Evolutionary conservation across 2,797 vertebrate species (phyloP).

Genomic region (Hyperoplus lanceolatus): DNA sequence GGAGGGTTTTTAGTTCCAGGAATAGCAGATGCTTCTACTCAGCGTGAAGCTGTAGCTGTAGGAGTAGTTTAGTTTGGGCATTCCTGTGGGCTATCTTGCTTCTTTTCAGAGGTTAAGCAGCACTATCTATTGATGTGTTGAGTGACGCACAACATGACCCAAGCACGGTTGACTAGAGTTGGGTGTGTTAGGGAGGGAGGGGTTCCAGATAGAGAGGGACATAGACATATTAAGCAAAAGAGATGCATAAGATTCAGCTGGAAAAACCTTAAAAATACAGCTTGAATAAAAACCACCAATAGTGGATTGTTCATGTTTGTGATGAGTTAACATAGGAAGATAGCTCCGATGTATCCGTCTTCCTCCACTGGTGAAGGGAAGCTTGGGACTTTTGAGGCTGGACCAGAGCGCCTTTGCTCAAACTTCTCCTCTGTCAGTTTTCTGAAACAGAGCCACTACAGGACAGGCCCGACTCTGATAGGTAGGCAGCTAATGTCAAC

Average conservation of each 20-base stretch:
- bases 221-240: neutral
- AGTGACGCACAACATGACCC: slow-evolving; percentile 44
- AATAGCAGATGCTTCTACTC: slow-evolving; percentile 71
- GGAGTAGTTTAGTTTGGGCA: slow-evolving; percentile 63
- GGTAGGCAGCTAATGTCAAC: slow-evolving; percentile 73
- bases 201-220: neutral
- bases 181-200: neutral
- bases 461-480: slow-evolving; percentile 61
- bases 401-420: slow-evolving; percentile 40
- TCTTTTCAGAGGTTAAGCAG: slow-evolving; percentile 49
- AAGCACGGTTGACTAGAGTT: neutral
- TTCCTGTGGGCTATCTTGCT: slow-evolving; percentile 56
- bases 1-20: slow-evolving; percentile 51
- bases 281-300: neutral
- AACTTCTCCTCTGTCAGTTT: slow-evolving; percentile 49
- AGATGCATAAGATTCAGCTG: neutral
- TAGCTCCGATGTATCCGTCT: neutral
- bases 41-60: slow-evolving; percentile 44
- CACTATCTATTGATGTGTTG: slow-evolving; percentile 36
- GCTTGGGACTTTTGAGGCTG: slow-evolving; percentile 22
- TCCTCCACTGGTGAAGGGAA: neutral
- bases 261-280: neutral
- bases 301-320: neutral
- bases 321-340: neutral
- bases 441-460: slow-evolving; percentile 53